Evolutionary conservation across 2,888 invertebrate genomes (phyloP), one percentile per base, ranked within the genome.

Genomic region (Phortica magna): DNA sequence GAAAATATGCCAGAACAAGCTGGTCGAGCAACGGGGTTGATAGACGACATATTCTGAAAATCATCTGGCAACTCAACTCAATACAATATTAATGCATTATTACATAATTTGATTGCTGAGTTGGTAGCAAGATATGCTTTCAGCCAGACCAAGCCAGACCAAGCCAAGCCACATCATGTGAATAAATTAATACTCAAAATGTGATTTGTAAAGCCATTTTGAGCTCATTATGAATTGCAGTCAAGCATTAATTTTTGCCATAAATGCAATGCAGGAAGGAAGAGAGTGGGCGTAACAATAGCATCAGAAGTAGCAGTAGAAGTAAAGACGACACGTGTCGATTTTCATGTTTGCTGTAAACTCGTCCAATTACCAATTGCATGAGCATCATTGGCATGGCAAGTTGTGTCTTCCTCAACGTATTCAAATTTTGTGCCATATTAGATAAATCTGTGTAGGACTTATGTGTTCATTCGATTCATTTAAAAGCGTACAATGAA

Each of bases 111-210:
- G 70, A n/a, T 12, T 71, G 9, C n/a, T n/a, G 53, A n/a, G 42
- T 9, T 14, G 7, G 4, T 2, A 9, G 14, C 3, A 14, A 48
- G 48, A 48, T 48, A 48, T 17, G 1, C 61, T 61, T 9, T 22
- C 7, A 61, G 48, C 10, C 48, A 12, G 48, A 48, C 48, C 14
- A 48, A 48, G 14, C 48, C 10, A 48, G 7, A 7, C 7, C 14
- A 48, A 12, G 7, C 48, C 7, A 61, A 2, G 59, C 19, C 70
- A 70, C 70, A 70, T 53, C 22, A 71, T 71, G 14, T 31, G 53
- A 71, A 71, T 71, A 53, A 53, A 70, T 70, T 71, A 55, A 71
- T 71, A 10, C 48, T 55, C n/a, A 14, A 55, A 71, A 71, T 55
- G 17, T 55, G 10, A 55, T 31, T 55, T 19, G 41, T 41, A 65